phyloP scores from a whole-genome alignment of 1,140 invertebrate genomes.

The Bombus fervidus region DNA sequence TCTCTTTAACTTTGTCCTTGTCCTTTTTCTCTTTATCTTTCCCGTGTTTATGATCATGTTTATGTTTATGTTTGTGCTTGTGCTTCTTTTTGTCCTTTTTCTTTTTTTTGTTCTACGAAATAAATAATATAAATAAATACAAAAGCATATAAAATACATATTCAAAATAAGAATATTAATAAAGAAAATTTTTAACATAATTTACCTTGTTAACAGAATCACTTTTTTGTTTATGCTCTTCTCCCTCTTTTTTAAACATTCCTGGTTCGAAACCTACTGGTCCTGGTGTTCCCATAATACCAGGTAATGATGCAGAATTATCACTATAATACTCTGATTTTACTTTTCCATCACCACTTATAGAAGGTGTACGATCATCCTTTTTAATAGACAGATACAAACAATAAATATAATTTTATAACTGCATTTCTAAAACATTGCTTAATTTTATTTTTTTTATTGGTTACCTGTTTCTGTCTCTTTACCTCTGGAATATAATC shows the following conservation, averaged over 20 bases:
- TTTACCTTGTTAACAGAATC: constrained; percentile 84
- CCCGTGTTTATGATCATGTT: constrained; percentile 83
- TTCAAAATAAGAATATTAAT: constrained; percentile 1
- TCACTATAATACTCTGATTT: constrained; percentile 90
- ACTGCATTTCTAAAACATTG: background rate
- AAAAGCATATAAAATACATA: background rate
- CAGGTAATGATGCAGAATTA: constrained; percentile 89
- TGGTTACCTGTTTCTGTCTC: constrained; percentile 67
- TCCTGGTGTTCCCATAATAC: constrained; percentile 85
- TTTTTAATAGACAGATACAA: constrained; percentile 44
- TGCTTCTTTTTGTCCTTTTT: constrained; percentile 84
- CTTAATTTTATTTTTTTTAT: constrained; percentile 2
- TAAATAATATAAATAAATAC: constrained; percentile 34
- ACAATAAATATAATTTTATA: constrained; percentile 1
- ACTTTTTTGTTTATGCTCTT: constrained; percentile 79
- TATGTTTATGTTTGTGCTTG: constrained; percentile 82
- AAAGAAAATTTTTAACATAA: background rate
- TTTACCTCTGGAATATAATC: constrained; percentile 73
- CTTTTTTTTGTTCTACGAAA: constrained; percentile 86
- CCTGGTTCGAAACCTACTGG: constrained; percentile 90
- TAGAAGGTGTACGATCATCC: constrained; percentile 67
- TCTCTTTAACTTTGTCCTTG: constrained; percentile 79
- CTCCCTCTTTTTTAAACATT: constrained; percentile 87
- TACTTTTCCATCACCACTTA: constrained; percentile 76
- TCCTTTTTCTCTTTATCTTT: constrained; percentile 78